Percentiles rank a stretch among this genome's conserved stretches.
Evolutionary conservation across 64 coral and sea anemone species (phyloP).

Genomic region (Orbicella faveolata): DNA sequence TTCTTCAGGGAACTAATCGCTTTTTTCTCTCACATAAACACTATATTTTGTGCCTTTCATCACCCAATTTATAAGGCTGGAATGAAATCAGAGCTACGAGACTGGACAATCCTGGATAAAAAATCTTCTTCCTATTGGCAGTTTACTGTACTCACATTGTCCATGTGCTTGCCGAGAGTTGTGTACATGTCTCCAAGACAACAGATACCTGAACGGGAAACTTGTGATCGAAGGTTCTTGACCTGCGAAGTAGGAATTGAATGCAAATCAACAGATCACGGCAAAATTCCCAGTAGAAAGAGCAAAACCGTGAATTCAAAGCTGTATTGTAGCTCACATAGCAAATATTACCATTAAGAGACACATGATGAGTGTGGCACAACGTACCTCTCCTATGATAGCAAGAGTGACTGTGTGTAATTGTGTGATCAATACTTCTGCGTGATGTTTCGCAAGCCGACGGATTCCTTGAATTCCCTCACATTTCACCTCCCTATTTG

Average conservation of each 20-base stretch:
- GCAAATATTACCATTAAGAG: background rate
- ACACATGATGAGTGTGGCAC: too few species aligned
- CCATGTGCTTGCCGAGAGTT: constrained; percentile 87
- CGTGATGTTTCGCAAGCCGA: constrained; percentile 81
- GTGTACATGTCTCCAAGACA: constrained; percentile 90
- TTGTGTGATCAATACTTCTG: constrained; percentile 56
- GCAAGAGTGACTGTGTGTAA: constrained; percentile 70
- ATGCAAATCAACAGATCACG: too few species aligned
- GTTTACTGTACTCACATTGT: constrained; percentile 63
- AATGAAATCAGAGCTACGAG: too few species aligned
- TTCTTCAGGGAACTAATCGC: too few species aligned
- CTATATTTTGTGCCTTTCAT: too few species aligned
- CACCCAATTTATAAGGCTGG: too few species aligned
- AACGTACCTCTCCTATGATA: constrained; percentile 70
- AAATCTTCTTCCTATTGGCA: too few species aligned
- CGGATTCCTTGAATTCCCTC: constrained; percentile 82
- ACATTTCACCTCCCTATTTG: constrained; percentile 67
- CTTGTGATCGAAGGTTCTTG: constrained; percentile 98
- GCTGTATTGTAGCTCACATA: background rate
- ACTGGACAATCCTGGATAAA: too few species aligned
- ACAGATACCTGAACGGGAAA: constrained; percentile 85
- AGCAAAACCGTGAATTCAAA: background rate
- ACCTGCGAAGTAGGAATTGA: constrained; percentile 38
- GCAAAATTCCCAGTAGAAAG: too few species aligned
- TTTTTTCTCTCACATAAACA: too few species aligned